Conservation (phyloP, 2,797 vertebrate genomes). For the Manis pentadactyla region DNA sequence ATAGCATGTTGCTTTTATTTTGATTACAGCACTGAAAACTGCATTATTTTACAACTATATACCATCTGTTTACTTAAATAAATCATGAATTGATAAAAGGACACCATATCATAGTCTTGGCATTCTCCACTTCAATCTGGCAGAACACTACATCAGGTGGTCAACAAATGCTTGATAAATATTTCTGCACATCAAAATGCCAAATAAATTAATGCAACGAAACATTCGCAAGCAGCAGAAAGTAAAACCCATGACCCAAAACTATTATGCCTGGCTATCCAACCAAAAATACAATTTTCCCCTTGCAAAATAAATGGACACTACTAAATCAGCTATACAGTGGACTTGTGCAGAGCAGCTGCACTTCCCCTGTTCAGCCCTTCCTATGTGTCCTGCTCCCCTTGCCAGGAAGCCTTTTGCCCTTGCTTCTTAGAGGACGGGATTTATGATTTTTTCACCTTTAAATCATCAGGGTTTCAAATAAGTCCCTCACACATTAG, state of each 20-base stretch:
- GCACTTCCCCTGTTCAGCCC: background rate
- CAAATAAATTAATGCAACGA: slow-evolving; percentile 26
- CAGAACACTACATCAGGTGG: background rate
- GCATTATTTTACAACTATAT: background rate
- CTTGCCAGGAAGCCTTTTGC: background rate
- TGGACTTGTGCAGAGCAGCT: background rate
- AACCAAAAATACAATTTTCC: background rate
- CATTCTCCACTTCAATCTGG: background rate
- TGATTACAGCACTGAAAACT: background rate
- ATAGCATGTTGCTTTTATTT: background rate
- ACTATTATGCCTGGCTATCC: background rate
- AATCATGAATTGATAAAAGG: background rate
- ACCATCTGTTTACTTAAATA: background rate
- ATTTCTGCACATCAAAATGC: background rate
- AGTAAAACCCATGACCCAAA: background rate
- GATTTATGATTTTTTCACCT: background rate
- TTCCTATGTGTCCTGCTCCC: background rate
- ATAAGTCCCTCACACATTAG: background rate
- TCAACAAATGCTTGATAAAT: slow-evolving; percentile 21
- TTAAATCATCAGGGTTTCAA: background rate
- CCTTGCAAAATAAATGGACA: slow-evolving; percentile 20
- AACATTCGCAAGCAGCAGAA: background rate
- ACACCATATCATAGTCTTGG: background rate
- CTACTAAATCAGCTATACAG: background rate
- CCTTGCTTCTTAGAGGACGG: background rate